These are phyloP conservation scores for Ceratothoa steindachneri DNA, from an alignment of 2,888 invertebrate genomes.

Conservation along the genomic window DNA sequence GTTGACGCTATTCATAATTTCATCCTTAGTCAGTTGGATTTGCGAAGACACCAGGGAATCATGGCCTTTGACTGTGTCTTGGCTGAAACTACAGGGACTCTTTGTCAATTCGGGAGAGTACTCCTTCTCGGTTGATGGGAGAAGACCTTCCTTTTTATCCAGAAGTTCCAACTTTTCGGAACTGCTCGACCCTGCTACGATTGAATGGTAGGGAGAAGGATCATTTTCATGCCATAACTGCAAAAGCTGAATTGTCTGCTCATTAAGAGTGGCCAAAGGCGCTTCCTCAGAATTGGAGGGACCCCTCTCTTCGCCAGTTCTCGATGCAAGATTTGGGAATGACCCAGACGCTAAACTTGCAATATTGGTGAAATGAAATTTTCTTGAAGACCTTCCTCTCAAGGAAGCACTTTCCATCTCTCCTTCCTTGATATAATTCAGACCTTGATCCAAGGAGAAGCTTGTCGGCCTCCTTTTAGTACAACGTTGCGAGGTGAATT, in stretches of 20 bases:
- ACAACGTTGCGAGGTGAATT: neutral
- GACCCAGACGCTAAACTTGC: neutral
- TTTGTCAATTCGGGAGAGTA: neutral
- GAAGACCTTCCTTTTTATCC: neutral
- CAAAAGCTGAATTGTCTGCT: constrained; percentile 31
- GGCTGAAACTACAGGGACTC: neutral
- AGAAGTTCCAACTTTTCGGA: constrained; percentile 31
- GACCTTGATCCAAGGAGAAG: neutral
- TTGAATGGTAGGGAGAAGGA: constrained; percentile 27
- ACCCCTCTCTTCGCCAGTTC: neutral
- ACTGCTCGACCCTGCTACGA: constrained; percentile 18
- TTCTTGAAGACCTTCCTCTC: neutral
- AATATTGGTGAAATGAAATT: neutral
- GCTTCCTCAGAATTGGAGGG: constrained; percentile 7
- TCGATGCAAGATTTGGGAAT: neutral
- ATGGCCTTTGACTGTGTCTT: neutral
- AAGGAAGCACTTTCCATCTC: neutral
- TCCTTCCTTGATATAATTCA: neutral
- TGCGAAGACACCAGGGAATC: neutral
- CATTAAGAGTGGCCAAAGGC: constrained; percentile 21
- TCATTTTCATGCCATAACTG: constrained; percentile 41
- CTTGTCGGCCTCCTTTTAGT: neutral
- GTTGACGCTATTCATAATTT: neutral
- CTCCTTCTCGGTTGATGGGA: neutral
- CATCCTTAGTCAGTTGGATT: neutral